Percentiles rank a stretch among this genome's conserved stretches.
phyloP scores from a whole-genome alignment of 2,797 vertebrate genomes.

The Moxostoma hubbsi region DNA sequence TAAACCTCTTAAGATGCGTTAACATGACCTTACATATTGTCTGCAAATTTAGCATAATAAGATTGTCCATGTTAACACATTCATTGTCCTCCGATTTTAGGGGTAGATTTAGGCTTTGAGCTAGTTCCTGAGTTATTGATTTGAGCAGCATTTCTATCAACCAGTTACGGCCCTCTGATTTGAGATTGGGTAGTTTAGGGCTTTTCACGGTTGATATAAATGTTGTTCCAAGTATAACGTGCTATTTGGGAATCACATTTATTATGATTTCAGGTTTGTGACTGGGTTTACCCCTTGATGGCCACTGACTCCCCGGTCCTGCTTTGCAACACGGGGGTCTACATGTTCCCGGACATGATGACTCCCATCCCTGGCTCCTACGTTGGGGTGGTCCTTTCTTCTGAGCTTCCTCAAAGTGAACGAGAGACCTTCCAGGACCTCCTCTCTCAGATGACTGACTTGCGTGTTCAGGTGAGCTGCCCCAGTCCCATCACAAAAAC shows the following conservation, averaged over 20 bases:
- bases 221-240: too few relatives aligned
- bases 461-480: slow-evolving; percentile 89
- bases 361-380: slow-evolving; percentile 86
- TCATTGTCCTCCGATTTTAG: too few relatives aligned
- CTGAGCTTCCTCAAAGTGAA: slow-evolving; percentile 80
- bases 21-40: too few relatives aligned
- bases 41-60: too few relatives aligned
- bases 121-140: not conserved
- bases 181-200: not conserved
- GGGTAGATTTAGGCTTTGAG: too few relatives aligned
- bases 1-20: too few relatives aligned
- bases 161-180: not conserved
- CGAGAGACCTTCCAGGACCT: slow-evolving; percentile 86
- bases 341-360: slow-evolving; percentile 97
- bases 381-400: slow-evolving; percentile 93
- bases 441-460: slow-evolving; percentile 92
- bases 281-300: slow-evolving; percentile 96
- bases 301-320: slow-evolving; percentile 87
- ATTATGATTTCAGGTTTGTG: slow-evolving; percentile 85
- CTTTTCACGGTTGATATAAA: too few relatives aligned
- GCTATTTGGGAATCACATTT: too few relatives aligned
- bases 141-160: not conserved
- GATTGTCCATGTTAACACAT: too few relatives aligned
- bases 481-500: slow-evolving; percentile 7
- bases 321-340: slow-evolving; percentile 91